Conservation (phyloP, 2,113 vertebrate genomes). For the Euleptes europaea region DNA sequence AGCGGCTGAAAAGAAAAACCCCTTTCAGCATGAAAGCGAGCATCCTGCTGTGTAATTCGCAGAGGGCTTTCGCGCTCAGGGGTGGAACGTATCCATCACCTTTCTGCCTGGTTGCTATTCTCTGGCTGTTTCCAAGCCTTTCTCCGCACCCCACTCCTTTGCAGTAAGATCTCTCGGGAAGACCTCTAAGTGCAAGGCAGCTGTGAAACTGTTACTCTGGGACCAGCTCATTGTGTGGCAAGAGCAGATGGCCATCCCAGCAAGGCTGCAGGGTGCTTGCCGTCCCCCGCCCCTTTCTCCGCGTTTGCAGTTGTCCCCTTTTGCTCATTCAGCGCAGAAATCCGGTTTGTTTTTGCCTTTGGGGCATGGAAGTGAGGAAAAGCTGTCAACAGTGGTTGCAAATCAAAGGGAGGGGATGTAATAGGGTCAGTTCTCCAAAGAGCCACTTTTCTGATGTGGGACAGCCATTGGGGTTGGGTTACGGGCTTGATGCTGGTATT, state of each 20-base stretch:
- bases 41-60: background rate
- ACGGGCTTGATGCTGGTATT: background rate
- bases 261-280: background rate
- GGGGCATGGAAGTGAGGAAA: background rate
- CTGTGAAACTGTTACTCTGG: background rate
- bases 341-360: background rate
- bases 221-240: background rate
- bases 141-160: background rate
- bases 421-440: background rate
- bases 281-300: background rate
- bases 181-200: background rate
- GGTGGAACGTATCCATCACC: background rate
- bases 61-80: background rate
- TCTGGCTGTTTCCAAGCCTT: background rate
- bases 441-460: background rate
- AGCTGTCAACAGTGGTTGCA: background rate
- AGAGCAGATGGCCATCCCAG: background rate
- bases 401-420: background rate
- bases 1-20: too few relatives aligned
- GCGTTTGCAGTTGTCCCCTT: background rate
- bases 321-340: background rate
- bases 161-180: background rate
- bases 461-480: background rate
- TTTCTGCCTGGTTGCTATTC: background rate
- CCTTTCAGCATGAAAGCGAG: too few relatives aligned